A percentile compares a stretch with the other conserved stretches of the same genome.
phyloP scores from a whole-genome alignment of 2,888 invertebrate species.

The Phyto melanocephala region DNA sequence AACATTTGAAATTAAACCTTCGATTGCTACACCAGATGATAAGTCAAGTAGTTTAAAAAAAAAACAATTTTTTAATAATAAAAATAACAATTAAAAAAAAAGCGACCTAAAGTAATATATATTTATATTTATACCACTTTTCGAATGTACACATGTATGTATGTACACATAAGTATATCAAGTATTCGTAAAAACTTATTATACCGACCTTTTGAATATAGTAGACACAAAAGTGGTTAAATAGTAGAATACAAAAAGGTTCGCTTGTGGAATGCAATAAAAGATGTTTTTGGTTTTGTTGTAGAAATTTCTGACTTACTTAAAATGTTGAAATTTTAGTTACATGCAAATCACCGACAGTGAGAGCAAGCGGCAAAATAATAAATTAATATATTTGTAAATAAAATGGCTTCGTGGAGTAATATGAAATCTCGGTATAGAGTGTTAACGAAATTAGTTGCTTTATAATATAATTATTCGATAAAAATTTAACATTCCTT shows the following conservation, averaged over 20 bases:
- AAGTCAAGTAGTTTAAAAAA: too few relatives aligned
- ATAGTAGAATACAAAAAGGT: conserved; percentile 30
- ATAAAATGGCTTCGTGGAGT: conserved; percentile 72
- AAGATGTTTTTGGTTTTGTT: conserved; percentile 24
- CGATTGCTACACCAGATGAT: too few relatives aligned
- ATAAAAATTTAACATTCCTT: background rate
- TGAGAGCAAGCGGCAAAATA: conserved; percentile 36
- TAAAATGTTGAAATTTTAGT: conserved; percentile 62
- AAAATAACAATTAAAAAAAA: too few relatives aligned
- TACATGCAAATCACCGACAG: conserved; percentile 51
- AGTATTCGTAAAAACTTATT: background rate
- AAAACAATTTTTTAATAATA: too few relatives aligned
- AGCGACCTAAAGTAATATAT: too few relatives aligned
- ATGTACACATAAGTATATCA: too few relatives aligned
- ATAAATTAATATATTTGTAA: conserved; percentile 34
- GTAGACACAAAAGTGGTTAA: conserved; percentile 33
- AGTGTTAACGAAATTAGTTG: background rate
- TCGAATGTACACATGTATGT: too few relatives aligned
- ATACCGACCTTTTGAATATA: background rate
- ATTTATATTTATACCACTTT: too few relatives aligned
- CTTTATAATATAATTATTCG: background rate
- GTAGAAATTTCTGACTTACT: conserved; percentile 50
- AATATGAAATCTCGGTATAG: conserved; percentile 73
- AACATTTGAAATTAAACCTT: too few relatives aligned
- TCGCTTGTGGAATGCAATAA: conserved; percentile 21